These are phyloP conservation scores for Tretioscincus oriximinensis DNA, from an alignment of 2,113 vertebrate species.

Conservation along the genomic window DNA sequence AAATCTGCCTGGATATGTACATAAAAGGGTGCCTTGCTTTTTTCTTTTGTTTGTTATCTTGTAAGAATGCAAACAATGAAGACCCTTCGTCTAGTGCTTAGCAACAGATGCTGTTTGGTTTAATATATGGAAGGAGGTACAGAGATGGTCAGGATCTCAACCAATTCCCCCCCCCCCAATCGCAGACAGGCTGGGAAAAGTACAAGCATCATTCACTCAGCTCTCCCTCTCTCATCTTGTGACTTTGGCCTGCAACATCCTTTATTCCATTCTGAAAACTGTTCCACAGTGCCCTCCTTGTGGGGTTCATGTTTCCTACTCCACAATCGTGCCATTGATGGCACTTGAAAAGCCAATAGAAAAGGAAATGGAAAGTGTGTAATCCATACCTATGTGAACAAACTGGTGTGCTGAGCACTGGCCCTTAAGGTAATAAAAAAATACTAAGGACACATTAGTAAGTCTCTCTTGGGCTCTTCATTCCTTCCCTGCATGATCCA, in stretches of 20 bases:
- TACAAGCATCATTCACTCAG: neutral
- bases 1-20: neutral
- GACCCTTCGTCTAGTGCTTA: neutral
- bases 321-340: neutral
- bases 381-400: no score
- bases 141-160: neutral
- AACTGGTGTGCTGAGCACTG: no score
- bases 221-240: neutral
- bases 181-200: neutral
- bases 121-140: no score
- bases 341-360: neutral
- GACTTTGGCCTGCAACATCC: neutral
- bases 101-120: no score
- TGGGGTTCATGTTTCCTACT: neutral
- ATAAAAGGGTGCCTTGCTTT: neutral
- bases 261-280: neutral
- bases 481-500: no score
- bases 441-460: no score
- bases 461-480: no score
- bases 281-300: neutral
- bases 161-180: no score
- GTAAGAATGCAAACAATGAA: neutral
- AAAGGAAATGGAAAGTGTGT: neutral
- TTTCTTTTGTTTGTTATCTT: neutral
- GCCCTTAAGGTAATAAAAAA: no score